phyloP scores from a whole-genome alignment of 1,140 invertebrate genomes.

The Samia ricini region DNA sequence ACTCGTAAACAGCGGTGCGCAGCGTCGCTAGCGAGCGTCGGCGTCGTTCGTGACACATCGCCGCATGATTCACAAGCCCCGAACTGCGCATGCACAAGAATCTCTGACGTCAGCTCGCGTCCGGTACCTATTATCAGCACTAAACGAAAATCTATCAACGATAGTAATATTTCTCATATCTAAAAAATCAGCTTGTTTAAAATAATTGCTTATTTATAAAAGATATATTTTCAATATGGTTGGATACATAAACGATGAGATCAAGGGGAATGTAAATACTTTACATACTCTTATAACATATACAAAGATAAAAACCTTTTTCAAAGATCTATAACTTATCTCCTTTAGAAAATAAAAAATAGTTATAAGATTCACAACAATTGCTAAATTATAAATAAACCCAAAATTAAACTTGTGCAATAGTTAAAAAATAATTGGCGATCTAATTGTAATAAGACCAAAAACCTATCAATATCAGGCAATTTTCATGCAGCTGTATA shows the following conservation, averaged over 20 bases:
- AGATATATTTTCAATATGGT: background rate
- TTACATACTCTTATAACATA: too few species aligned
- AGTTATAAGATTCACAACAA: too few species aligned
- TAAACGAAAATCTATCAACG: background rate
- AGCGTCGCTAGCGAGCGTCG: conserved; percentile 7
- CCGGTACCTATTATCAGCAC: conserved; percentile 42
- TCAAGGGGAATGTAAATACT: too few species aligned
- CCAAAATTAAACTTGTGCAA: too few species aligned
- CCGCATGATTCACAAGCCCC: conserved; percentile 53
- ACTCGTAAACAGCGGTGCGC: background rate
- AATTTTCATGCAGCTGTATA: background rate
- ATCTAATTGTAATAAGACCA: background rate
- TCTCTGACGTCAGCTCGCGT: conserved; percentile 62
- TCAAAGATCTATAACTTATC: too few species aligned
- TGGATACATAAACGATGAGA: too few species aligned
- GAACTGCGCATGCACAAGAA: conserved; percentile 49
- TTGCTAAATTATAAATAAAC: too few species aligned
- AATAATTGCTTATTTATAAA: too few species aligned
- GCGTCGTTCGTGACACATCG: conserved; percentile 55
- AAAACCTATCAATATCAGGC: background rate
- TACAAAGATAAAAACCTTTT: too few species aligned
- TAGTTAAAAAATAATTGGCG: background rate
- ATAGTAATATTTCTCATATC: background rate
- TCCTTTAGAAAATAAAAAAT: too few species aligned
- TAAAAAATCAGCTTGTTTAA: background rate